Evolutionary conservation across 1,140 invertebrate species (phyloP).

Genomic region (Pseudomyrmex pallidus): DNA sequence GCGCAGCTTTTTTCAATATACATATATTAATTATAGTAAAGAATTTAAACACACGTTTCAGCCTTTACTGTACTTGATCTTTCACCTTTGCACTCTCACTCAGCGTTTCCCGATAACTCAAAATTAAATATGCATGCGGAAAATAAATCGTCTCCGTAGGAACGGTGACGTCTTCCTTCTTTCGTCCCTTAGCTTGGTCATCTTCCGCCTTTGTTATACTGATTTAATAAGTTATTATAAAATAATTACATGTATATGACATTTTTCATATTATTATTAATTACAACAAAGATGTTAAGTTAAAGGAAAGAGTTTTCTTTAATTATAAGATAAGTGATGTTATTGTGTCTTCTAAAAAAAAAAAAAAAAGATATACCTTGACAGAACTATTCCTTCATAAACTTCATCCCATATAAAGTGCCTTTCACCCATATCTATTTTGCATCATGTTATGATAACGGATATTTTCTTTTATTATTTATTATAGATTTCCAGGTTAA

Average conservation of each 20-base stretch:
- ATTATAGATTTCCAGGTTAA: conserved; percentile 59
- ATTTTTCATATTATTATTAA: too few species aligned
- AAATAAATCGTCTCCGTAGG: conserved; percentile 70
- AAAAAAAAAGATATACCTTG: conserved; percentile 75
- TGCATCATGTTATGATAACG: conserved; percentile 6
- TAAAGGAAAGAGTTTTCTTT: too few species aligned
- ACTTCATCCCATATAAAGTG: conserved; percentile 86
- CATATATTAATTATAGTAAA: conserved; percentile 25
- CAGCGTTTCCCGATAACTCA: conserved; percentile 76
- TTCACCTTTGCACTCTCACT: conserved; percentile 77
- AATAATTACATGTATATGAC: too few species aligned
- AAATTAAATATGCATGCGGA: conserved; percentile 76
- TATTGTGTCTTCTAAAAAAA: not conserved
- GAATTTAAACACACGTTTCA: not conserved
- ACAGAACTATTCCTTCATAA: conserved; percentile 78
- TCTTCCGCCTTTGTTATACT: conserved; percentile 69
- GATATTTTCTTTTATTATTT: conserved; percentile 21
- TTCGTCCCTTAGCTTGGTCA: conserved; percentile 63
- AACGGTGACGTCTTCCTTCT: conserved; percentile 16
- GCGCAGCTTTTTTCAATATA: not conserved
- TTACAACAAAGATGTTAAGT: too few species aligned
- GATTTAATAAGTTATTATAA: not conserved
- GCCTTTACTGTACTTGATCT: not conserved
- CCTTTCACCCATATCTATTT: conserved; percentile 68
- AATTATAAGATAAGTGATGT: too few species aligned